These are phyloP conservation scores for Colletes collaris DNA, from an alignment of 2,888 invertebrate species.

Conservation along the genomic window DNA sequence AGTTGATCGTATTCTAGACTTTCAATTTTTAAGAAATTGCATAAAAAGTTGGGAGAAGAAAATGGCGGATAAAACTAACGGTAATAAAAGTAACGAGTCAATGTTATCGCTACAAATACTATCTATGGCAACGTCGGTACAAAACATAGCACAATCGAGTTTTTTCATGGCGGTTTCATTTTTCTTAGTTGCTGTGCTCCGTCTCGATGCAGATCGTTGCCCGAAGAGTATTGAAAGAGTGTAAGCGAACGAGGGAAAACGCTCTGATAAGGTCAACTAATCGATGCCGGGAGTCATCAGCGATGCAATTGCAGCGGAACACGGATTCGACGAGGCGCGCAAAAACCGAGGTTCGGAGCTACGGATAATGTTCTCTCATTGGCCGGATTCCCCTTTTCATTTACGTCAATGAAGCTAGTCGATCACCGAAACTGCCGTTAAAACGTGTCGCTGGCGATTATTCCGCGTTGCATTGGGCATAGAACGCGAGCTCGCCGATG, in stretches of 20 bases:
- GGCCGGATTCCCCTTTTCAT: conserved; percentile 4
- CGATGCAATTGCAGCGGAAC: neutral
- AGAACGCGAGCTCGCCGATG: no score
- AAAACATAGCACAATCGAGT: no score
- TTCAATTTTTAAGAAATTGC: no score
- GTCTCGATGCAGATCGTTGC: conserved; percentile 4
- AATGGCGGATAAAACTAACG: no score
- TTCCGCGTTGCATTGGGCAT: no score
- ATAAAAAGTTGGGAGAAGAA: no score
- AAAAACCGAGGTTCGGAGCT: neutral
- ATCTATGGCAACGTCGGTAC: no score
- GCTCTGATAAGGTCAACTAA: conserved; percentile 15
- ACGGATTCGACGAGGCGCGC: conserved; percentile 2
- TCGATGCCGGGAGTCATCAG: conserved; percentile 25
- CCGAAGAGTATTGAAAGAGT: neutral
- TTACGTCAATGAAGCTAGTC: conserved; percentile 16
- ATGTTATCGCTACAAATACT: no score
- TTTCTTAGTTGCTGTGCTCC: conserved; percentile 11
- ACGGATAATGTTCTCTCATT: conserved; percentile 1
- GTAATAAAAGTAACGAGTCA: no score
- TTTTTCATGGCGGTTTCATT: neutral
- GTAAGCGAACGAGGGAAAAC: neutral
- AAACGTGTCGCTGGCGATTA: conserved; percentile 1
- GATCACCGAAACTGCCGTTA: conserved; percentile 8
- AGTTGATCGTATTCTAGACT: no score